These are phyloP conservation scores for Chanos chanos DNA, from an alignment of 2,797 vertebrate genomes.

Conservation along the genomic window DNA sequence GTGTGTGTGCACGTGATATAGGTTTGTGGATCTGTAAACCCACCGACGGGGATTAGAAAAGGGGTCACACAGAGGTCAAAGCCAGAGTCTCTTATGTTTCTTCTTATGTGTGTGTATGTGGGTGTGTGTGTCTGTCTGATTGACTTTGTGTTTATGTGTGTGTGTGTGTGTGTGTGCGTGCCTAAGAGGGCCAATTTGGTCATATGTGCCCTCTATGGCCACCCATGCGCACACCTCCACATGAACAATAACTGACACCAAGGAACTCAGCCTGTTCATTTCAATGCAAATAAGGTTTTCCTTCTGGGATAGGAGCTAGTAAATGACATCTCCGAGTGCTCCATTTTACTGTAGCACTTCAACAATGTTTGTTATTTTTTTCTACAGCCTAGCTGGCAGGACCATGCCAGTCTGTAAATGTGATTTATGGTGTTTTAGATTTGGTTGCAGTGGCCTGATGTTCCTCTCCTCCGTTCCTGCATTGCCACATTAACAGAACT, in stretches of 20 bases:
- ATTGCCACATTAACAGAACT: too few relatives aligned
- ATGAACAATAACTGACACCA: constrained; percentile 10
- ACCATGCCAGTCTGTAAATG: too few relatives aligned
- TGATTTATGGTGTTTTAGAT: too few relatives aligned
- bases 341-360: constrained; percentile 27
- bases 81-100: too few relatives aligned
- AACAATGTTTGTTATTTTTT: too few relatives aligned
- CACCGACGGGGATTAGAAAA: too few relatives aligned
- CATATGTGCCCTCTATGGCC: not conserved
- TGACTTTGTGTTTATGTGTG: not conserved
- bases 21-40: constrained; percentile 28
- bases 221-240: constrained; percentile 23
- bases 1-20: not conserved
- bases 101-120: not conserved
- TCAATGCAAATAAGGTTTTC: constrained; percentile 67
- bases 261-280: constrained; percentile 58
- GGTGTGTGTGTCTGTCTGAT: not conserved
- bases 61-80: constrained; percentile 12
- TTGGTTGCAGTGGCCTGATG: too few relatives aligned
- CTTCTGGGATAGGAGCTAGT: constrained; percentile 49
- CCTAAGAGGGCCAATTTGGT: not conserved
- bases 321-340: constrained; percentile 59
- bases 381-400: too few relatives aligned
- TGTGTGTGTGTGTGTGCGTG: not conserved
- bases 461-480: too few relatives aligned